Evolutionary conservation across 2,113 vertebrate genomes (phyloP).

Genomic region (Platycercus adscitus): DNA sequence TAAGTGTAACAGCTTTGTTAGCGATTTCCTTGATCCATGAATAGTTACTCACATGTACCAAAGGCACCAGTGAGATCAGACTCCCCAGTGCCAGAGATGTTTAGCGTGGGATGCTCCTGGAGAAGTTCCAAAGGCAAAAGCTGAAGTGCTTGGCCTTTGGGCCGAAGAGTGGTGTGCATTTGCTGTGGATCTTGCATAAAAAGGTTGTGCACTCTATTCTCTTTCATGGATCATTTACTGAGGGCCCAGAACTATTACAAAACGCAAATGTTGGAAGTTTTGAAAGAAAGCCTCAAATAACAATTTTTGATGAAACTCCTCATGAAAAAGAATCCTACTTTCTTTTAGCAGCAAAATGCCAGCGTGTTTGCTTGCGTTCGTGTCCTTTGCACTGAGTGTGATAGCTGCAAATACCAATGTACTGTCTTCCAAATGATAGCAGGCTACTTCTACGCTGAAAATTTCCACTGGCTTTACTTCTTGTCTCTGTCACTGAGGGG

Average conservation of each 20-base stretch:
- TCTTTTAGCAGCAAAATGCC: neutral
- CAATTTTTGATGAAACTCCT: neutral
- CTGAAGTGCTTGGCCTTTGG: neutral
- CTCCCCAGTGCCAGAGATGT: neutral
- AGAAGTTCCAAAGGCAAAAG: neutral
- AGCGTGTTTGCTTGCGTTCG: neutral
- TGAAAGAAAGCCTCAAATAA: neutral
- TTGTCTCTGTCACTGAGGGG: neutral
- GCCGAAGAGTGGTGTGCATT: neutral
- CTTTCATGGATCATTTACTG: neutral
- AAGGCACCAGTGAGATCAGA: neutral
- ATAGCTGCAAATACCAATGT: neutral
- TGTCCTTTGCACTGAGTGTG: neutral
- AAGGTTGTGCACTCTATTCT: neutral
- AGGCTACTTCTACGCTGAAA: neutral
- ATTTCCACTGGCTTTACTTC: neutral
- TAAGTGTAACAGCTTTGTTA: neutral
- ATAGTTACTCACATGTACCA: neutral
- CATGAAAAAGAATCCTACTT: neutral
- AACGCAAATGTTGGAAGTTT: neutral
- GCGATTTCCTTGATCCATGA: rapidly evolving
- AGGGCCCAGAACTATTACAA: neutral
- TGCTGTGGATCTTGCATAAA: neutral
- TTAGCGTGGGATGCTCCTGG: neutral
- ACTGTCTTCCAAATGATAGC: neutral